These are phyloP conservation scores for Smutsia temminckii DNA, from an alignment of 2,797 vertebrate genomes.

Conservation along the genomic window DNA sequence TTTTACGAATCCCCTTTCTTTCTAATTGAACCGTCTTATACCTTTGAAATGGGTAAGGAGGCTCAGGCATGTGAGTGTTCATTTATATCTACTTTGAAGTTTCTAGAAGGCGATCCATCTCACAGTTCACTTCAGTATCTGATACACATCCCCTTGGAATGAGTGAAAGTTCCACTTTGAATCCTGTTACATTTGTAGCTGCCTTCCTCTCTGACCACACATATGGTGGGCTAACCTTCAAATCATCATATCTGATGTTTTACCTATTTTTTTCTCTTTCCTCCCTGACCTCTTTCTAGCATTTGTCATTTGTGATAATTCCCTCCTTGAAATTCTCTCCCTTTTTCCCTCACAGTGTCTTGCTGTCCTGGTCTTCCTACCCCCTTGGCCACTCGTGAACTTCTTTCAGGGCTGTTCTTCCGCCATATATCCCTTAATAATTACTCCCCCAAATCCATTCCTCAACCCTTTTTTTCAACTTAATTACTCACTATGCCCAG, in stretches of 20 bases:
- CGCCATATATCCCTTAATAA: neutral
- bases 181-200: neutral
- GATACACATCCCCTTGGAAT: neutral
- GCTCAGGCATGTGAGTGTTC: neutral
- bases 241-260: neutral
- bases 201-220: neutral
- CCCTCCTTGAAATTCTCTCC: neutral
- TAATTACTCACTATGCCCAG: conserved; percentile 51
- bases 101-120: neutral
- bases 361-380: neutral
- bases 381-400: neutral
- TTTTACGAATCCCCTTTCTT: neutral
- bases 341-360: neutral
- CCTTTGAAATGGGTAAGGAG: neutral
- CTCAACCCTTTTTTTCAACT: conserved; percentile 21
- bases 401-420: neutral
- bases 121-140: neutral
- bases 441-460: conserved; percentile 7
- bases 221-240: neutral
- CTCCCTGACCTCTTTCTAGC: neutral
- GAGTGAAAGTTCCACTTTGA: neutral
- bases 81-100: neutral
- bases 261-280: neutral
- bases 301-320: neutral
- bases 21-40: neutral